phyloP scores from a whole-genome alignment of 2,113 vertebrate species.

The Alosa alosa region DNA sequence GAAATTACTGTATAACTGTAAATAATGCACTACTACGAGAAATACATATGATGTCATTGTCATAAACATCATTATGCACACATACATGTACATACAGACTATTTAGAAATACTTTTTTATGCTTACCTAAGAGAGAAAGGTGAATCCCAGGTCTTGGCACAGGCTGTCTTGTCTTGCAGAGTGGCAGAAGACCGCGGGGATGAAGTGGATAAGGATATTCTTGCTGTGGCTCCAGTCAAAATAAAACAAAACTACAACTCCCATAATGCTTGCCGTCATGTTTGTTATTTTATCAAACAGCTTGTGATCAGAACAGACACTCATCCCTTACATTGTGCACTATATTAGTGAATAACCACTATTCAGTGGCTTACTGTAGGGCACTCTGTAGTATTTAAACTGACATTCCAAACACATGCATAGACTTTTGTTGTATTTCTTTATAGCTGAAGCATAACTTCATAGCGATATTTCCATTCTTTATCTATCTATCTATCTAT shows the following conservation, averaged over 20 bases:
- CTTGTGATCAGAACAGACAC: background rate
- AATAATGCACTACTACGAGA: background rate
- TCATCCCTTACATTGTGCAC: background rate
- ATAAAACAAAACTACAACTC: background rate
- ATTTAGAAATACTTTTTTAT: background rate
- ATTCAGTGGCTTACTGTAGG: too few relatives aligned
- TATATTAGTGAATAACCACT: too few relatives aligned
- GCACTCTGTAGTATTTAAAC: too few relatives aligned
- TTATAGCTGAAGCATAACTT: too few relatives aligned
- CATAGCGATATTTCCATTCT: too few relatives aligned
- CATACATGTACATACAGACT: background rate
- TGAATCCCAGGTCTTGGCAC: background rate
- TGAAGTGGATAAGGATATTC: background rate
- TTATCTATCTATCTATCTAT: too few relatives aligned
- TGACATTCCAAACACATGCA: too few relatives aligned
- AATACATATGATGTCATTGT: background rate
- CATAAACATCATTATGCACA: background rate
- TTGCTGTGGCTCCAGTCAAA: background rate
- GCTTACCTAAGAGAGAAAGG: background rate
- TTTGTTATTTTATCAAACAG: background rate
- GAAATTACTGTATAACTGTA: background rate
- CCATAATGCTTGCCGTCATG: background rate
- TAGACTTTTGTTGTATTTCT: too few relatives aligned
- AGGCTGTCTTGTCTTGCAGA: background rate
- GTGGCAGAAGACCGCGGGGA: background rate